A percentile compares a stretch with the other conserved stretches of the same genome.
phyloP scores from a whole-genome alignment of 35 echinoderm and acorn worm species.

The Ophioderma brevispina region DNA sequence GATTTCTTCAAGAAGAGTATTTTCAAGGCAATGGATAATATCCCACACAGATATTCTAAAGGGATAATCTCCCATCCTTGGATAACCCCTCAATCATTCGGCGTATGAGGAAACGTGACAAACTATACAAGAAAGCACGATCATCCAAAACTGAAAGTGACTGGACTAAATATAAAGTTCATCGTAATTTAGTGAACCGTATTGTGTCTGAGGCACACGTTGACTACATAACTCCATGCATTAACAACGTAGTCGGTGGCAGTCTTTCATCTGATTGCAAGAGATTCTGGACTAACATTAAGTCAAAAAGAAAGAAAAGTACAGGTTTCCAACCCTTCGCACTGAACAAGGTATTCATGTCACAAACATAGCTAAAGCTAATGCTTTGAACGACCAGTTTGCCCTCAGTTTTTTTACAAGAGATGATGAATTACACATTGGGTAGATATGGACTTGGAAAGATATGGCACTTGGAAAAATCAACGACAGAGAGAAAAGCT shows the following conservation, averaged over 20 bases:
- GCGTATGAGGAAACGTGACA: too few species aligned
- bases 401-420: too few species aligned
- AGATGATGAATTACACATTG: too few species aligned
- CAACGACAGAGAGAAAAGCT: too few species aligned
- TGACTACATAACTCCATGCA: too few species aligned
- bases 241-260: conserved; percentile 8
- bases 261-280: conserved; percentile 23
- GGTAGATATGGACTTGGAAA: too few species aligned
- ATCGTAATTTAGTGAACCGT: background rate
- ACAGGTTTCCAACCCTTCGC: conserved; percentile 1
- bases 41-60: background rate
- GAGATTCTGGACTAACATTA: conserved; percentile 45
- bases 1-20: background rate
- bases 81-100: too few species aligned
- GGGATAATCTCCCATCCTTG: background rate
- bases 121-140: too few species aligned
- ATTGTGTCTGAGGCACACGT: background rate
- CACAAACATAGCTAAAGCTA: background rate
- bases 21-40: background rate
- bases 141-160: background rate
- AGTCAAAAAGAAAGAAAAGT: conserved; percentile 7
- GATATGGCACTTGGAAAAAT: too few species aligned
- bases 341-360: background rate
- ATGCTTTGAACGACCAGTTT: too few species aligned
- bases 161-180: conserved; percentile 9